Base-by-base conservation (phyloP, 1,140 invertebrate genomes). In the Meloidogyne chitwoodi region DNA sequence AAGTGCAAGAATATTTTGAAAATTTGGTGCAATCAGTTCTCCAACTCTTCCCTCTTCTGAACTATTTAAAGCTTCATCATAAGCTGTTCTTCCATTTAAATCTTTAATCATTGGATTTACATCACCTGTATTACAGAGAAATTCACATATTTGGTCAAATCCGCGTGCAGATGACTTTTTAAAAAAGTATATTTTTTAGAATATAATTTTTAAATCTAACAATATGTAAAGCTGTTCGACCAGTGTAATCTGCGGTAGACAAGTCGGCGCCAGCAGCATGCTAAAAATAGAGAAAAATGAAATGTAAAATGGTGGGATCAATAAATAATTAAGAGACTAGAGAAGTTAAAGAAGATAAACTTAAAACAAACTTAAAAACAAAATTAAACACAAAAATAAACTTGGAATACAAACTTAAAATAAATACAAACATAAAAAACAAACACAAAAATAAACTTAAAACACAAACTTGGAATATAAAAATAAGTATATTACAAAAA, bases 161-260 rank as follows among this genome's bases (percentile, higher is more conserved):
- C 77, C 83, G 6, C 68, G 67, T 0, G 31, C 62, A n/a, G 71
- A 71, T 11, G 81, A 75, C 80, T 81, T 19, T 6, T 41, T 22
- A n/a, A 78, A 27, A 77, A 64, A 72, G 66, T n/a, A 31, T 19
- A 11, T 56, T 26, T 80, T 41, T 0, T 24, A 77, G 34, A 12
- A 27, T 34, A 44, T 62, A 79, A 29, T 24, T 72, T 79, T 72
- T 16, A 67, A 77, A 12, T 1, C 80, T 72, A 48, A 87, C 84
- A 70, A 87, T 80, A 77, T 87, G 86, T 3, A 86, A 73, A 3
- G 85, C 85, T 1, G 85, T 87, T 24, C 86, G 68, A 19, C 84
- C 82, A 26, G 83, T 79, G 65, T 87, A 87, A 72, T 87, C 86
- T 0, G 68, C 44, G 62, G 83, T 83, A 19, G 69, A 85, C n/a